Percentiles rank a stretch among this genome's conserved stretches.
Conservation (phyloP, 1,140 invertebrate genomes). For the Microvelia longipes region DNA sequence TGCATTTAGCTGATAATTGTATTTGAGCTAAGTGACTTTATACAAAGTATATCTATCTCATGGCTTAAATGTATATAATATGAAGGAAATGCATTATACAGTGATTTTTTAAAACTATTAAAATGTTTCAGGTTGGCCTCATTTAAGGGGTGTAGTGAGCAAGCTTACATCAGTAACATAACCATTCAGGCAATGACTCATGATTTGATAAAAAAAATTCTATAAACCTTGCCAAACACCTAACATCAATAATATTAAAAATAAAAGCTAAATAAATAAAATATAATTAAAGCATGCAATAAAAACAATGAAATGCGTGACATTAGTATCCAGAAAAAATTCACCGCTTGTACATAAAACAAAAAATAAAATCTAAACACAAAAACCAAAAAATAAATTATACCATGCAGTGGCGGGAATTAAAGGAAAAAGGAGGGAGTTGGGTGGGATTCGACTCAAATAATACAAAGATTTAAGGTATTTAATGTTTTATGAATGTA, state of each 20-base stretch:
- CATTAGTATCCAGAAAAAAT: background rate
- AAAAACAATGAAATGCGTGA: background rate
- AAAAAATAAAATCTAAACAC: background rate
- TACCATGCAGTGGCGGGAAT: background rate
- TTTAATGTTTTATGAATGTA: background rate
- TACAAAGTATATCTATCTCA: too few species aligned
- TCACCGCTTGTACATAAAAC: background rate
- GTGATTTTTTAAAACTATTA: too few species aligned
- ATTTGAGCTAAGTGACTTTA: too few species aligned
- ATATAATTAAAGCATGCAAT: background rate
- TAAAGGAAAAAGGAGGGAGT: background rate
- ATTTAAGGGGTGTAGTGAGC: too few species aligned
- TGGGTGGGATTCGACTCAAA: background rate
- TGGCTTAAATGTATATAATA: too few species aligned
- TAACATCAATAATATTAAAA: background rate
- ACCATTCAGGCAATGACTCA: background rate
- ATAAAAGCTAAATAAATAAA: background rate
- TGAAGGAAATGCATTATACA: too few species aligned
- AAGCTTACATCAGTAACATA: background rate
- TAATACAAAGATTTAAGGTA: background rate
- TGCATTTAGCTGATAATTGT: background rate
- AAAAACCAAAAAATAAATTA: background rate
- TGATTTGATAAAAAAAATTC: background rate
- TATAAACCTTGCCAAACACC: background rate
- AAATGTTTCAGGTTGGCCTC: too few species aligned